Conservation (phyloP, 1,140 invertebrate genomes). For the Aphelenchoides avenae region DNA sequence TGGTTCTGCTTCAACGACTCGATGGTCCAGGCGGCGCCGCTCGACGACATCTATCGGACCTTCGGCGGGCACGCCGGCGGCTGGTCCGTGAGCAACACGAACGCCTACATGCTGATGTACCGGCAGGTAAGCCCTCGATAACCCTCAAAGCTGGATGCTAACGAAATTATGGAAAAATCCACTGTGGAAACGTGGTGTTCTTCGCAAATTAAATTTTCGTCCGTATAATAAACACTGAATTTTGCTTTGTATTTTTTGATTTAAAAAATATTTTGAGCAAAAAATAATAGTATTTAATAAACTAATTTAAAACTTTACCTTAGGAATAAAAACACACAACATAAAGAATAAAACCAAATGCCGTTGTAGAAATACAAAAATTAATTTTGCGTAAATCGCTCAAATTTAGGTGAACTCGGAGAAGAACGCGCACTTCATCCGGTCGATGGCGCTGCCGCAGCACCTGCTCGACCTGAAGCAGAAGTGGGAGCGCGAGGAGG, state of each 20-base stretch:
- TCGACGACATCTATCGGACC: conserved; percentile 75
- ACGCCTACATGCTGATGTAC: conserved; percentile 60
- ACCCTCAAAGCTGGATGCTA: conserved; percentile 4
- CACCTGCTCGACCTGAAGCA: conserved; percentile 63
- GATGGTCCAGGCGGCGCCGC: conserved; percentile 60
- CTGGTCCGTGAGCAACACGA: conserved; percentile 70
- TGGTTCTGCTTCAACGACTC: conserved; percentile 68
- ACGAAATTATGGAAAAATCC: no score
- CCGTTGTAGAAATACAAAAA: not conserved
- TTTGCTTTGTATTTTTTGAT: no score
- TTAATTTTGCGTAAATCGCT: conserved; percentile 60
- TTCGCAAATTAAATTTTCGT: no score
- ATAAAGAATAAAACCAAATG: conserved; percentile 4
- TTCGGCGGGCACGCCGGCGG: conserved; percentile 70
- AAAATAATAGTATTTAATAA: no score
- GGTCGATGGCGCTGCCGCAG: conserved; percentile 37
- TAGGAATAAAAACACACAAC: no score
- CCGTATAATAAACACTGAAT: no score
- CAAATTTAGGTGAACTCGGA: conserved; percentile 15
- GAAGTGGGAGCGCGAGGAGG: conserved; percentile 67
- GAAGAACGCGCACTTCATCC: conserved; percentile 37
- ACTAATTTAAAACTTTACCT: no score
- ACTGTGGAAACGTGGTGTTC: no score
- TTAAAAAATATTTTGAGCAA: no score
- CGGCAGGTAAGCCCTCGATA: conserved; percentile 25